Evolutionary conservation across 2,797 vertebrate genomes (phyloP), one percentile per base, ranked within the genome.

Genomic region (Erethizon dorsatum): DNA sequence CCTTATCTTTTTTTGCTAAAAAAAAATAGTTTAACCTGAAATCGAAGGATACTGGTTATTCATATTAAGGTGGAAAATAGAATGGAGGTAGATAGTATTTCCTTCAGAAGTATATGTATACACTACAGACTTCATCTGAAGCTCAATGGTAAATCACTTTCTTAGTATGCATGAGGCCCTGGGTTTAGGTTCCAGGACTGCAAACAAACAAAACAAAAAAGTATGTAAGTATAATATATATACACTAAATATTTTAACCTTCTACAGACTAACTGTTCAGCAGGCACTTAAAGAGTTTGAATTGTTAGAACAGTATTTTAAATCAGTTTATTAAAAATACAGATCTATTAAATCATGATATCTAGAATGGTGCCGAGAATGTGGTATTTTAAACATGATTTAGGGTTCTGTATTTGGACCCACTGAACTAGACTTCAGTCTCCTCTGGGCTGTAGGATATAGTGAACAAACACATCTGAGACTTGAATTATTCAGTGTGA

Each of bases 401-500:
- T 88, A 14, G 22, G 41, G 1, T 95, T 94, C 65, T 59, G 6
- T 41, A 17, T 91, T 69, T 96, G 87, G 31, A 54, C n/a, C 20
- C 69, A 80, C 26, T 85, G 6, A 47, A 75, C 77, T 88, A 85
- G 28, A 63, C 15, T 83, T 50, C 67, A 41, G 15, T 28, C 56
- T 93, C 67, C 61, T 87, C 79, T 67, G 54, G n/a, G 71, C 90
- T 88, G 4, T 95, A 57, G 11, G 33, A 83, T 37, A 65, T 86
- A 85, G 87, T 93, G 45, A 95, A 59, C 52, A 95, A 37, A 87
- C 22, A 14, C 20, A 83, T 77, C 71, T 90, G 61, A 94, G 84
- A 56, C 83, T 63, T 93, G 77, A 79, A 89, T 96, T 96, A 93
- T 83, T 87, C 54, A 87, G 12, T 77, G 69, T 92, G 57, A 67